A percentile compares a stretch with the other conserved stretches of the same genome.
Conservation (phyloP, 2,113 vertebrate species). For the Oreochromis tanganicae region DNA sequence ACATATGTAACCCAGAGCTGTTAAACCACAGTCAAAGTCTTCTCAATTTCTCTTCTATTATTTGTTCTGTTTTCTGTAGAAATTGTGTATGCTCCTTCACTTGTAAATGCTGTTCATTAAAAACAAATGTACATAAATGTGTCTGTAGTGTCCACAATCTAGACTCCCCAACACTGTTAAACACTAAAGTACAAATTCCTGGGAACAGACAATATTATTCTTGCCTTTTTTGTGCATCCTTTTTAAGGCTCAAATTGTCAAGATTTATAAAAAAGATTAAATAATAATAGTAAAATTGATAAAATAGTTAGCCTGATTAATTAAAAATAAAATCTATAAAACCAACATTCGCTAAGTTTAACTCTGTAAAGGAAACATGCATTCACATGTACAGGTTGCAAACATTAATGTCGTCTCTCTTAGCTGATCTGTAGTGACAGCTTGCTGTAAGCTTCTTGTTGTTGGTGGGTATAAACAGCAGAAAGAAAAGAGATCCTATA, state of each 20-base stretch:
- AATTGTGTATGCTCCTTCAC: background rate
- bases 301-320: background rate
- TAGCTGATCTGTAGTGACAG: background rate
- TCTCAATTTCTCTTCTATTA: background rate
- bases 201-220: background rate
- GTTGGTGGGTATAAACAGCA: background rate
- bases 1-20: background rate
- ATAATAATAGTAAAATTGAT: background rate
- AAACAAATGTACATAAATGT: background rate
- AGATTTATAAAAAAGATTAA: background rate
- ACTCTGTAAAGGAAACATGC: background rate
- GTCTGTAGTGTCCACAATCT: too few species aligned
- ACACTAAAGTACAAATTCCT: background rate
- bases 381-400: background rate
- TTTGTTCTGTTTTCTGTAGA: background rate
- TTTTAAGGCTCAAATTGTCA: background rate
- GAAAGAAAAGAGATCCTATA: background rate
- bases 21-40: background rate
- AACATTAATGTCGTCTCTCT: background rate
- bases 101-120: background rate
- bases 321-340: background rate
- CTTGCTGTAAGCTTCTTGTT: background rate
- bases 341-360: background rate
- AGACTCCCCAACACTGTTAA: background rate
- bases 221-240: background rate